These are phyloP conservation scores for Panagrolaimus sp. DNA, from an alignment of 1,140 invertebrate species.

Conservation along the genomic window DNA sequence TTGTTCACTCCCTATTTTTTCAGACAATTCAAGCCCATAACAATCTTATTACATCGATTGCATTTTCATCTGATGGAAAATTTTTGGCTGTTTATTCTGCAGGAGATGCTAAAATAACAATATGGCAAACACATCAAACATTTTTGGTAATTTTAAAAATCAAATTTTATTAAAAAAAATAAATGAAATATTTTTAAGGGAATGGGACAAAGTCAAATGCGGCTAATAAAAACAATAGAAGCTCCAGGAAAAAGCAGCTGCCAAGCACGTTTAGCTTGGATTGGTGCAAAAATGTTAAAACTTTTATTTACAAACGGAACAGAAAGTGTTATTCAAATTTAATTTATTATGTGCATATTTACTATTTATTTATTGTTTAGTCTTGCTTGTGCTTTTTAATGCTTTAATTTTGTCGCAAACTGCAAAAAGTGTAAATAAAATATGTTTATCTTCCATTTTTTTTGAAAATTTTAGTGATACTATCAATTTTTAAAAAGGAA, in stretches of 20 bases:
- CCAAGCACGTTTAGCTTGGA: constrained; percentile 77
- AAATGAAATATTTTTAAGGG: constrained; percentile 72
- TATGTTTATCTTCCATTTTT: too few relatives aligned
- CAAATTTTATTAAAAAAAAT: constrained; percentile 80
- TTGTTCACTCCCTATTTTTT: constrained; percentile 18
- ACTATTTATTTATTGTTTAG: too few relatives aligned
- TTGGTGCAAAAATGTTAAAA: constrained; percentile 78
- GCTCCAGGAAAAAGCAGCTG: constrained; percentile 43
- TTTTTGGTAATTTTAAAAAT: constrained; percentile 70
- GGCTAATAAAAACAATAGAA: constrained; percentile 67
- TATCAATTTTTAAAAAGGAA: too few relatives aligned
- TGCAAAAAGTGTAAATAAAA: too few relatives aligned
- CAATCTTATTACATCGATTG: constrained; percentile 77
- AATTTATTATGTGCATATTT: too few relatives aligned
- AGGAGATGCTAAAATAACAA: constrained; percentile 84
- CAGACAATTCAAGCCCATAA: constrained; percentile 79
- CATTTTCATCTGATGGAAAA: constrained; percentile 94
- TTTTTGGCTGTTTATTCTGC: constrained; percentile 90
- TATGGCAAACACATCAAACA: constrained; percentile 83
- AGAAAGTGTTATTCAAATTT: constrained; percentile 45
- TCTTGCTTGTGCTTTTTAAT: too few relatives aligned
- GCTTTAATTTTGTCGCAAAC: too few relatives aligned
- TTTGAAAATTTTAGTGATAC: too few relatives aligned
- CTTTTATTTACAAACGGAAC: constrained; percentile 75
- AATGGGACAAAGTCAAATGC: constrained; percentile 72